Base-by-base conservation (phyloP, 2,797 vertebrate genomes). In the Nannoperca australis region DNA sequence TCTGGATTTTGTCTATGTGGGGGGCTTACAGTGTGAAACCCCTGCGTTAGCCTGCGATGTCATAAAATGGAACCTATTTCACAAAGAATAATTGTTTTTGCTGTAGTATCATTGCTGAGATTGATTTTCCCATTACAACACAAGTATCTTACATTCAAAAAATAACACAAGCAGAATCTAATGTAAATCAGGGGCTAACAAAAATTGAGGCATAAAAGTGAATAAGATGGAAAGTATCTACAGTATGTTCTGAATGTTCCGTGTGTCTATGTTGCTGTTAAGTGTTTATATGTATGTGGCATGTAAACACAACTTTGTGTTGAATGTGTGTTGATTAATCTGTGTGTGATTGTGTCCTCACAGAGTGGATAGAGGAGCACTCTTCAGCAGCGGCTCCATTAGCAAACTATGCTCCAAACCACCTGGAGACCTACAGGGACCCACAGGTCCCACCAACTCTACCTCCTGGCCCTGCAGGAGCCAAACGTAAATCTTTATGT, bases 331-430 rank as follows among this genome's bases (percentile, higher is more conserved):
- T 76, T 32, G 40, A 44, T 69, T 83, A 66, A 81, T 22, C 24
- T 50, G 27, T 45, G 27, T 65, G 54, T 73, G 54, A 45, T 63
- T 84, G 30, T 89, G 54, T 82, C 42, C 51, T 51, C 87, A 63
- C 90, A 99, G 98, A 99, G 93, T 99, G 98, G 98, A 97, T 98
- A 89, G 98, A 98, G 92, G 97, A 99, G 73, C 97, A 96, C 87
- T 96, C 97, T n/a, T 97, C 96, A 77, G 95, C 97, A 59, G 96
- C 96, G 22, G 95, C 96, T 84, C 96, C 97, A 2, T 88, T 97
- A 90, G 95, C 96, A 82, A 97, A 95, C 90, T 97, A 97, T 68
- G 95, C 96, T 88, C 91, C 96, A 65, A 98, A 96, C 94, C 97
- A 96, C 93, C 96, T 97, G 87, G 97, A 99, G 92, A 95, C 97